Conservation (phyloP, 2,113 vertebrate genomes). For the Pseudopipra pipra region DNA sequence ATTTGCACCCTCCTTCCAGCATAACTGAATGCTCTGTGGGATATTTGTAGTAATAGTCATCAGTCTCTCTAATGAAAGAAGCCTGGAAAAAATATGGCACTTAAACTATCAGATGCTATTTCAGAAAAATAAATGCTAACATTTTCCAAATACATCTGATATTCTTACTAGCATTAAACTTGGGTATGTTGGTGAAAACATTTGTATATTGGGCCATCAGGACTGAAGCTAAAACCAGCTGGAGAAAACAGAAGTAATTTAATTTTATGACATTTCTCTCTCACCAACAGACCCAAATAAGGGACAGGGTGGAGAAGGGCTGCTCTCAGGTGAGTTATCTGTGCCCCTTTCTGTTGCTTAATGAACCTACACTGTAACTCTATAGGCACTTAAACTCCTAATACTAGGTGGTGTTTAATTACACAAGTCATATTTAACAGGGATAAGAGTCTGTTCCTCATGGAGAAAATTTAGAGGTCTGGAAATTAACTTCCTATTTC, state of each 20-base stretch:
- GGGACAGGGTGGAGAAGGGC: not conserved
- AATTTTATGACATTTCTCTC: not conserved
- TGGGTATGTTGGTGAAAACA: not conserved
- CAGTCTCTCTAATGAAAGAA: slow-evolving; percentile 14
- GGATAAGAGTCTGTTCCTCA: not conserved
- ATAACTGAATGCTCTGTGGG: slow-evolving; percentile 6
- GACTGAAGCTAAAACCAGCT: not conserved
- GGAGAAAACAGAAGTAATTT: not conserved
- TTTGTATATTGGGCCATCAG: not conserved
- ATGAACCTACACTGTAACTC: not conserved
- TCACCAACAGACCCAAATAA: not conserved
- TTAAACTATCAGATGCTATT: slow-evolving; percentile 11
- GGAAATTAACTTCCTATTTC: not conserved
- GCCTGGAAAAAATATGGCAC: slow-evolving; percentile 25
- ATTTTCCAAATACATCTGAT: not conserved
- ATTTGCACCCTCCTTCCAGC: not conserved
- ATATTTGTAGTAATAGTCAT: slow-evolving; percentile 35
- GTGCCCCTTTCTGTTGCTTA: not conserved
- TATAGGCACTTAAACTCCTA: not conserved
- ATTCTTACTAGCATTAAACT: not conserved
- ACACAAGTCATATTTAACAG: not conserved
- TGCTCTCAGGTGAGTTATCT: not conserved
- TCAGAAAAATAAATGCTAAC: not conserved
- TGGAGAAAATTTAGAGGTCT: not conserved
- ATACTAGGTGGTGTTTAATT: not conserved